Conservation (phyloP, 2,888 invertebrate species). For the Zhengitettix transpicula region DNA sequence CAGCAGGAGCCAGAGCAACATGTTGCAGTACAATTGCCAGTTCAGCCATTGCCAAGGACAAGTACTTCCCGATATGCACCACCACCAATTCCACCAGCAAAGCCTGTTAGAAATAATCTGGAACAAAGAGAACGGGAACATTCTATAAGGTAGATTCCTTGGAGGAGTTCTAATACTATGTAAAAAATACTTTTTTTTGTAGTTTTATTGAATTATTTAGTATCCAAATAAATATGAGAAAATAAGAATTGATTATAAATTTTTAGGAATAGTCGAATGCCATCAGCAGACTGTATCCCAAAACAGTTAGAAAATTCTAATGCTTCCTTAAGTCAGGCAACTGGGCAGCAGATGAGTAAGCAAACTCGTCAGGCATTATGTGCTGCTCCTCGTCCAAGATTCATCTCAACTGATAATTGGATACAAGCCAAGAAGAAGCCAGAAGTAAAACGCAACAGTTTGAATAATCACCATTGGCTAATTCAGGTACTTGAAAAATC, state of each 20-base stretch:
- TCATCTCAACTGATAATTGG: constrained; percentile 55
- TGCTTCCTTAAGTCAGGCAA: constrained; percentile 43
- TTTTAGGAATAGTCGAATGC: constrained; percentile 37
- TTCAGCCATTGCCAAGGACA: too few relatives aligned
- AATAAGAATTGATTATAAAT: background rate
- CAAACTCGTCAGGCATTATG: constrained; percentile 55
- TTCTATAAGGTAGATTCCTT: constrained; percentile 15
- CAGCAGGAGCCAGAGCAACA: background rate
- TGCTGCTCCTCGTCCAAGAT: constrained; percentile 60
- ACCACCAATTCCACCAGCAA: constrained; percentile 36
- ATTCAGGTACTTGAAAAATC: constrained; percentile 40
- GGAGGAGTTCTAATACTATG: background rate
- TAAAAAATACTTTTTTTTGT: background rate
- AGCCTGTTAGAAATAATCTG: constrained; percentile 29
- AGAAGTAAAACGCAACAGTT: constrained; percentile 36
- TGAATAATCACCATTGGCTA: constrained; percentile 80
- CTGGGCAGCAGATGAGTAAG: constrained; percentile 44
- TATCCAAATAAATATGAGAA: background rate
- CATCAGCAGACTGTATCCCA: constrained; percentile 43
- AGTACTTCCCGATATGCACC: constrained; percentile 8
- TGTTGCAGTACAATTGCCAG: too few relatives aligned
- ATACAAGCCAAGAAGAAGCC: constrained; percentile 48
- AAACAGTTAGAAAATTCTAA: constrained; percentile 25
- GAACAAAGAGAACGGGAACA: constrained; percentile 8
- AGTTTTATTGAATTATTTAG: too few relatives aligned